phyloP scores from a whole-genome alignment of 1,140 invertebrate genomes.

The Agrypnia vestita region DNA sequence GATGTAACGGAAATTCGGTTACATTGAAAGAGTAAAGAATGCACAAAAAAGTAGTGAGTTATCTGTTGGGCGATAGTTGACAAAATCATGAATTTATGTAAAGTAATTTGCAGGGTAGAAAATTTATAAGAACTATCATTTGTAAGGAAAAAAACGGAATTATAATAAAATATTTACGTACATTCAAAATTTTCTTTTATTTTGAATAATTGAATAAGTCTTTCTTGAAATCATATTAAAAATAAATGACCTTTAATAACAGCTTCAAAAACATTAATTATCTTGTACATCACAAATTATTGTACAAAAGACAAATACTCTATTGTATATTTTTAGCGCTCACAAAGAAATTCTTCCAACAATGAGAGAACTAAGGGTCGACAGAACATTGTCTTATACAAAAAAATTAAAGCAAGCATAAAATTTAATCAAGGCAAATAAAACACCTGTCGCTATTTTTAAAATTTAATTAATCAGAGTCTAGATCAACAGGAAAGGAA shows the following conservation, averaged over 20 bases:
- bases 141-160: too few relatives aligned
- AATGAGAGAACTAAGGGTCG: conserved; percentile 12
- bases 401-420: conserved; percentile 3
- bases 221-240: not conserved
- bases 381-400: conserved; percentile 24
- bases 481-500: not conserved
- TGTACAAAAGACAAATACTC: too few relatives aligned
- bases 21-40: too few relatives aligned
- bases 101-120: too few relatives aligned
- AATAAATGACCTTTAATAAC: conserved; percentile 14
- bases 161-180: too few relatives aligned
- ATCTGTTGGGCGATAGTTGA: too few relatives aligned
- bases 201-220: not conserved
- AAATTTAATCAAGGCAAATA: conserved; percentile 29
- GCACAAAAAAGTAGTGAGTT: too few relatives aligned
- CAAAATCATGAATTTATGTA: too few relatives aligned
- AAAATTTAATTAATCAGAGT: not conserved
- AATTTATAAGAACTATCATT: too few relatives aligned
- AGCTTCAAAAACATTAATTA: not conserved
- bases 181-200: too few relatives aligned
- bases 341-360: conserved; percentile 23
- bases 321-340: not conserved
- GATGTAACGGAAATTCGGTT: too few relatives aligned
- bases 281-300: too few relatives aligned
- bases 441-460: not conserved